phyloP scores from a whole-genome alignment of 2,888 invertebrate genomes.

The Cryptops parisi region DNA sequence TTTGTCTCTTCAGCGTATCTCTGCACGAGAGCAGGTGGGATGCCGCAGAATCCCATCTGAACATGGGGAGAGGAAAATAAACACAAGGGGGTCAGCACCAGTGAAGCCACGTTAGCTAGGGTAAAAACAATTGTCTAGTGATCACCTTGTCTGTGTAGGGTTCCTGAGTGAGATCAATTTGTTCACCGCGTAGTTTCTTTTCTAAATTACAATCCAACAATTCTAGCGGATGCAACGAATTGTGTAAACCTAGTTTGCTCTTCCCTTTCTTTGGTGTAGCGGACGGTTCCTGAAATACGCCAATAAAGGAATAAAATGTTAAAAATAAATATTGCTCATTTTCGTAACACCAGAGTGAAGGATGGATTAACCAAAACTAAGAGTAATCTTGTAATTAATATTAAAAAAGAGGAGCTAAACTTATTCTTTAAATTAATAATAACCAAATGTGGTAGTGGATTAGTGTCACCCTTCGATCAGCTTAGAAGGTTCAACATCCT shows the following conservation, averaged over 20 bases:
- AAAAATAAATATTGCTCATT: neutral
- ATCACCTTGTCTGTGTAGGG: constrained; percentile 28
- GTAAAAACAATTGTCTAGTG: too few species aligned
- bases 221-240: constrained; percentile 17
- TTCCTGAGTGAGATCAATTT: constrained; percentile 28
- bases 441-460: too few species aligned
- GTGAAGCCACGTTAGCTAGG: too few species aligned
- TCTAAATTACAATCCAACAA: constrained; percentile 13
- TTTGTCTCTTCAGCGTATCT: constrained; percentile 31
- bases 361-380: too few species aligned
- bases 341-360: too few species aligned
- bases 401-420: too few species aligned
- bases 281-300: constrained; percentile 10
- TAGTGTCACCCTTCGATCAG: too few species aligned
- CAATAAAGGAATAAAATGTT: neutral
- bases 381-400: too few species aligned
- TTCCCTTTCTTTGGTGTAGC: neutral
- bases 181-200: constrained; percentile 28
- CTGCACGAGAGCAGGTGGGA: constrained; percentile 31
- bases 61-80: constrained; percentile 16
- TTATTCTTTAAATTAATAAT: too few species aligned
- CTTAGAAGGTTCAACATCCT: too few species aligned
- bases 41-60: constrained; percentile 31
- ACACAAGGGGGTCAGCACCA: too few species aligned
- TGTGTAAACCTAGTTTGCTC: neutral